Percentiles rank a stretch among this genome's conserved stretches.
These are phyloP conservation scores for Galaxea fascicularis DNA, from an alignment of 92 coral and sea anemone species.

Conservation along the genomic window DNA sequence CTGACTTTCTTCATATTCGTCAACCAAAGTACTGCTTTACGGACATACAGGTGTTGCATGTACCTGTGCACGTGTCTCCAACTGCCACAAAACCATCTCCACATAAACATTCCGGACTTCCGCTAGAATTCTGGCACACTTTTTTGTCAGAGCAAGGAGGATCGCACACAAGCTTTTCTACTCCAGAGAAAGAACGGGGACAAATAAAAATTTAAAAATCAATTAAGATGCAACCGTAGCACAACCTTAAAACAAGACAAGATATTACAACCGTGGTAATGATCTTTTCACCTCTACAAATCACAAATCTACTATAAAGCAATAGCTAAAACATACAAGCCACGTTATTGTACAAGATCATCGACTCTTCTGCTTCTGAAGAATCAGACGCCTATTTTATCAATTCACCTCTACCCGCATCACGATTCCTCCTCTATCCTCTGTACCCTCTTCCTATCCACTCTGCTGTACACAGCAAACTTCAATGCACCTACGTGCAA, in stretches of 20 bases:
- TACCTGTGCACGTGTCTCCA: constrained; percentile 57
- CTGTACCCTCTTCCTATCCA: neutral
- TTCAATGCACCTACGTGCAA: neutral
- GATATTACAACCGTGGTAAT: no score
- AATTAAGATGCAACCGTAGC: no score
- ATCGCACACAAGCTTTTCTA: constrained; percentile 4
- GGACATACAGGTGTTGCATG: neutral
- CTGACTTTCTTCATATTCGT: neutral
- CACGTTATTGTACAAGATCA: no score
- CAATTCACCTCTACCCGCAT: no score
- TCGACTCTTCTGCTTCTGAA: no score
- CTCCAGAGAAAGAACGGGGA: neutral
- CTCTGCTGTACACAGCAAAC: neutral
- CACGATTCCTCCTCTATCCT: neutral
- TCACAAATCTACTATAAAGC: no score
- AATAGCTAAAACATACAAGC: no score
- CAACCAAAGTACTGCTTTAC: neutral
- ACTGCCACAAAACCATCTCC: constrained; percentile 46
- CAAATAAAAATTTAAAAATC: no score
- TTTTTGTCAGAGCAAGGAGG: constrained; percentile 60
- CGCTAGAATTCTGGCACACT: constrained; percentile 42
- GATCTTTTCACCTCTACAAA: no score
- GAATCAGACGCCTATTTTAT: no score
- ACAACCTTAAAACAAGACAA: no score
- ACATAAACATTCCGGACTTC: constrained; percentile 46